Percentiles rank a stretch among this genome's conserved stretches.
These are phyloP conservation scores for Arctia plantaginis DNA, from an alignment of 2,888 invertebrate species.

Conservation along the genomic window DNA sequence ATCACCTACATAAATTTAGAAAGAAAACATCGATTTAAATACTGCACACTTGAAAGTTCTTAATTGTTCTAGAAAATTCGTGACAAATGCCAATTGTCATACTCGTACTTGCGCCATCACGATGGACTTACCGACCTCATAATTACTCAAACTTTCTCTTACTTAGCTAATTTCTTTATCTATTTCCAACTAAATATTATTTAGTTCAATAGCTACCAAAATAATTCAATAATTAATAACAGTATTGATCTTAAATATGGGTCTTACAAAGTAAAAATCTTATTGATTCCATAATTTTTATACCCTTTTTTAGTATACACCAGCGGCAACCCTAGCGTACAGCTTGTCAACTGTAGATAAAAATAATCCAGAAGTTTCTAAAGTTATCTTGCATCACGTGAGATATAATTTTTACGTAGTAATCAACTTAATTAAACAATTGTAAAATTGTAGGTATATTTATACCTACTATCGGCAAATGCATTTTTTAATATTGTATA, in stretches of 20 bases:
- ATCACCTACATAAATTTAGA: neutral
- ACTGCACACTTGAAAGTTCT: neutral
- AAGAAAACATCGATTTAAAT: neutral
- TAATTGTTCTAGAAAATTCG: neutral
- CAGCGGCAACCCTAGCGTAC: neutral
- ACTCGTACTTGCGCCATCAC: neutral
- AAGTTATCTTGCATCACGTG: neutral
- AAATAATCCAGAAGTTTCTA: constrained; percentile 1
- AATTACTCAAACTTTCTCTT: neutral
- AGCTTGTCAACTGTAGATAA: neutral
- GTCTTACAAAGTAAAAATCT: neutral
- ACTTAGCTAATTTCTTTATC: too few relatives aligned
- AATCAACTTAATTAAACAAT: neutral
- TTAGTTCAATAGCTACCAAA: neutral
- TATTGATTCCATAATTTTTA: neutral
- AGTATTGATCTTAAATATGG: neutral
- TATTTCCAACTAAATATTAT: too few relatives aligned
- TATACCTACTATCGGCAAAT: neutral
- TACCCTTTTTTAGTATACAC: neutral
- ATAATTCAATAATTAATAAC: neutral
- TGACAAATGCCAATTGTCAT: neutral
- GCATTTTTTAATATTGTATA: neutral
- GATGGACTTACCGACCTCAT: neutral
- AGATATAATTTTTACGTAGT: neutral
- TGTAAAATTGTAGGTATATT: neutral